These are phyloP conservation scores for Acanthochromis polyacanthus DNA, from an alignment of 2,113 vertebrate species.

Conservation along the genomic window DNA sequence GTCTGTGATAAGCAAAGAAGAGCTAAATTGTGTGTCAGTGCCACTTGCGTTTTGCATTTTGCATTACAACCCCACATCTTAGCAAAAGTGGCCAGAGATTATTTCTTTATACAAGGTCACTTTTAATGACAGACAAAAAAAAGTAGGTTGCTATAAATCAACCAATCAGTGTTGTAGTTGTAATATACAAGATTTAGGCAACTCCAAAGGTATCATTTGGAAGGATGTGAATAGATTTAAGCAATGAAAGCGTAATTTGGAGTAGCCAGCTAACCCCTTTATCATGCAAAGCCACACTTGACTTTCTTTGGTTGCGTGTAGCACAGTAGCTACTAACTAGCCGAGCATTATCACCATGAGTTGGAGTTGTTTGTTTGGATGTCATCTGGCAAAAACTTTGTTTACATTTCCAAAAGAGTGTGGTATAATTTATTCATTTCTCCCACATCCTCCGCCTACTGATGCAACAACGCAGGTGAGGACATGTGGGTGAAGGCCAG, in stretches of 20 bases:
- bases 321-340: neutral
- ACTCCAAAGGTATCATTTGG: no score
- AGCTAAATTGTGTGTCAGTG: neutral
- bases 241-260: no score
- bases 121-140: neutral
- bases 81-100: neutral
- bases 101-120: neutral
- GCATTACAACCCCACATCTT: no score
- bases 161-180: neutral
- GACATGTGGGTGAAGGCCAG: slow-evolving; percentile 43
- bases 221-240: no score
- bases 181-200: neutral
- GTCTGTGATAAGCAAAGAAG: neutral
- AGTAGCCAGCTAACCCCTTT: no score
- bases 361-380: slow-evolving; percentile 2
- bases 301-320: neutral
- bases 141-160: neutral
- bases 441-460: slow-evolving; percentile 46
- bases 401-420: slow-evolving; percentile 32
- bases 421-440: slow-evolving; percentile 39
- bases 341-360: neutral
- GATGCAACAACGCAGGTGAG: slow-evolving; percentile 40
- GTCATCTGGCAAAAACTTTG: slow-evolving; percentile 11
- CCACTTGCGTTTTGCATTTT: neutral
- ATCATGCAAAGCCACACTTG: neutral